Evolutionary conservation across 2,888 invertebrate genomes (phyloP), one percentile per base, ranked within the genome.

Genomic region (Gymnosoma rotundatum): DNA sequence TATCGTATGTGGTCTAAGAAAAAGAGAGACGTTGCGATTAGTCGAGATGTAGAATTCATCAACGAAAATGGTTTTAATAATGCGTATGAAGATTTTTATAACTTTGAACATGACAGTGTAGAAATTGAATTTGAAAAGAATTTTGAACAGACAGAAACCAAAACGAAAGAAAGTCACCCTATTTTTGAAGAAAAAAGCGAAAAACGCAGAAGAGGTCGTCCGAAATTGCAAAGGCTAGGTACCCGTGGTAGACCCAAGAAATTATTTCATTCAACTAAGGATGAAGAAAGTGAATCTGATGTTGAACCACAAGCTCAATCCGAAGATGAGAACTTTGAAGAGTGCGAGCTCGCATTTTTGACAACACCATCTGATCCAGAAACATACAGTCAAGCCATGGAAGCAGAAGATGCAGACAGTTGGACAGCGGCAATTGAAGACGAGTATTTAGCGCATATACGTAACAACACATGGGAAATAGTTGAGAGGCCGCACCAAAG

Each of bases 341-440:
- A 73, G 25, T 78, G 74, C 52, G 83, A 86, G 36, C 18, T 78
- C 18, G 78, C 80, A 20, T 74, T 36, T 9, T 20, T 74, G 21
- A 52, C 38, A 6, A 64, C 52, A 25, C 45, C 21, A 7, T 20
- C 48, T 50, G 66, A 83, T 18, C 76, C 78, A 3, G 38, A 32
- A 60, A 83, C 79, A 20, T 69, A 48, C 54, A 32, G 18, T 12
- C 64, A 83, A 32, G 66, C 78, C 6, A 67, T 72, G 32, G 20
- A 61, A 12, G 18, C 20, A 16, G n/a, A 60, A 20, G 69, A 82
- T 54, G 58, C 73, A 74, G 16, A 10, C 12, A 70, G 21, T 50
- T 86, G 81, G 85, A 52, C 16, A 25, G 42, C 70, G n/a, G 72
- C 86, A 16, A 45, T 84, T n/a, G 85, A 87, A 63, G 83, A 86